Base-by-base conservation (phyloP, 2,888 invertebrate species). In the Coelopa pilipes region DNA sequence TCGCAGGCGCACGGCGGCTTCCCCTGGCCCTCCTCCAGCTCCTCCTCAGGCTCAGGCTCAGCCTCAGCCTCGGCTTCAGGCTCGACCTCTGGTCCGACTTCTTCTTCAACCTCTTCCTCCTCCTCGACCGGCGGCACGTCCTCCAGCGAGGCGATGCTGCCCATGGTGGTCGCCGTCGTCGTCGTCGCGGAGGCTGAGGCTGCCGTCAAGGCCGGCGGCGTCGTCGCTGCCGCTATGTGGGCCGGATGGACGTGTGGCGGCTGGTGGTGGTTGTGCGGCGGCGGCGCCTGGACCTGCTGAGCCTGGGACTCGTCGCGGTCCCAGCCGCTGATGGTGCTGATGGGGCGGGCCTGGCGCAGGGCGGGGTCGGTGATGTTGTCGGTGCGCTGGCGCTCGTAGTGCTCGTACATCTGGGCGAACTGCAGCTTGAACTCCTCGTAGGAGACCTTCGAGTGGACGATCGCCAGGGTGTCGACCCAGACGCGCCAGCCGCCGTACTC, bases 401-500 rank as follows among this genome's bases (percentile, higher is more conserved):
- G 96, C 84, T 96, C 96, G 86, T 97, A 97, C 96, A 98, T 97
- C 89, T 97, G 96, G 49, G 97, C 96, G 88, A 98, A 98, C 87
- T 98, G 98, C 9, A 97, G 91, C 84, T 97, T 96, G 88, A 98
- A 99, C 87, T 99, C 98, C 89, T 99, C 98, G 87, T 98, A 98
- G 0, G 98, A 97, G 11, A 99, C 98, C 92, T 99, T 99, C 1
- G 99, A 99, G 89, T 99, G 99, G 1, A 99, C 97, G 82, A 99
- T 99, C 60, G 99, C 99, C 75, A 99, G 88, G 0, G 99, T 99
- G 86, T 99, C 99, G 7, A 99, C 99, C 99, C 99, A 99, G 19
- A 99, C 99, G 76, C 99, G 89, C 99, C 99, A 99, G 17, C 99
- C 99, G 7, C 99, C 99, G 84, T 98, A 99, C 88, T 99, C 99